Percentiles rank a stretch among this genome's conserved stretches.
Evolutionary conservation across 2,888 invertebrate genomes (phyloP).

Genomic region (Morpho achilles): DNA sequence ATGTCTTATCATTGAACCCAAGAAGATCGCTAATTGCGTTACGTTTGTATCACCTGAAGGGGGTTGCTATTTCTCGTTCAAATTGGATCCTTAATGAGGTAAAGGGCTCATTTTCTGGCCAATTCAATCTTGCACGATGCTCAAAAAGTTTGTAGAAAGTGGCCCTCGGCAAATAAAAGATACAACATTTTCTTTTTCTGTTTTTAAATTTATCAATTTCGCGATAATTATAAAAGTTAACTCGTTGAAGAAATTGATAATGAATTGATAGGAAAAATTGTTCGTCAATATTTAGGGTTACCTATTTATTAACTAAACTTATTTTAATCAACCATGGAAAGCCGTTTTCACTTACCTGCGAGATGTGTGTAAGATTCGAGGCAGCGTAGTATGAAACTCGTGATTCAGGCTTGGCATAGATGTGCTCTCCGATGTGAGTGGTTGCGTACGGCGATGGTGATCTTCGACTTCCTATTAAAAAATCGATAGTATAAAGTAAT

Average conservation of each 20-base stretch:
- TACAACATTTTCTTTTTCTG: background rate
- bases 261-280: too few relatives aligned
- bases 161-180: conserved; percentile 33
- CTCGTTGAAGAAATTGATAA: too few relatives aligned
- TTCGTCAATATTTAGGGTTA: too few relatives aligned
- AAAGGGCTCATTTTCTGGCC: conserved; percentile 64
- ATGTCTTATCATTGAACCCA: background rate
- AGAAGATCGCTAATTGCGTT: conserved; percentile 63
- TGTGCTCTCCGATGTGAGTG: conserved; percentile 79
- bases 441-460: conserved; percentile 87
- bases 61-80: conserved; percentile 53
- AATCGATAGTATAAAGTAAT: too few relatives aligned
- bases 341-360: conserved; percentile 72
- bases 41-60: conserved; percentile 72
- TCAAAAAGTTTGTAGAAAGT: conserved; percentile 19
- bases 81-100: conserved; percentile 71
- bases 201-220: background rate
- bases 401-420: conserved; percentile 81
- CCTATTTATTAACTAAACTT: too few relatives aligned
- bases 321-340: too few relatives aligned
- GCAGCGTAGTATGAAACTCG: conserved; percentile 88
- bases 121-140: conserved; percentile 36
- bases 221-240: too few relatives aligned
- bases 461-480: conserved; percentile 57
- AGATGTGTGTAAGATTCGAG: conserved; percentile 86